A percentile compares a stretch with the other conserved stretches of the same genome.
These are phyloP conservation scores for Perca schrenkii DNA, from an alignment of 2,113 vertebrate genomes.

Conservation along the genomic window DNA sequence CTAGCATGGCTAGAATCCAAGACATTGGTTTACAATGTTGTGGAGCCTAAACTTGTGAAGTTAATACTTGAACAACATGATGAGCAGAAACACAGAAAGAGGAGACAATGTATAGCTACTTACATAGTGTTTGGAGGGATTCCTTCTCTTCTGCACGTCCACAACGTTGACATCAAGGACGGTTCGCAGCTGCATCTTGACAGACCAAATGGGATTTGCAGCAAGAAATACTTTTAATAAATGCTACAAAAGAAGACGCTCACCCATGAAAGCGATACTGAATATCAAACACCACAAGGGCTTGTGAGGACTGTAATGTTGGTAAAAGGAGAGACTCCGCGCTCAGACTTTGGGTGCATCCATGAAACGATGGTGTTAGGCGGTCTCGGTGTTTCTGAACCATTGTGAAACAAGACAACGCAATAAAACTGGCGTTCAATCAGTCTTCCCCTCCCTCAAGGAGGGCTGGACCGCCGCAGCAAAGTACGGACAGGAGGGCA, in stretches of 20 bases:
- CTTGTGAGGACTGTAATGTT: conserved; percentile 16
- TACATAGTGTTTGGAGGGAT: conserved; percentile 96
- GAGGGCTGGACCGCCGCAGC: conserved; percentile 35
- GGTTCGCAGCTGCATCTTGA: conserved; percentile 88
- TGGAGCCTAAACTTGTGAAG: background rate
- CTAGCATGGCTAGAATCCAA: background rate
- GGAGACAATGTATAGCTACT: conserved; percentile 72
- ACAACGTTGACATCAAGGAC: conserved; percentile 91
- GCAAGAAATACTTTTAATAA: conserved; percentile 4
- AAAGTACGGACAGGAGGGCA: conserved; percentile 10
- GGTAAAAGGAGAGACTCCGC: background rate
- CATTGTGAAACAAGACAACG: conserved; percentile 64
- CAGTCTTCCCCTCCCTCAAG: conserved; percentile 56
- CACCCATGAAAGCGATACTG: conserved; percentile 56
- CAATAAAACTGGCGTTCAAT: conserved; percentile 51
- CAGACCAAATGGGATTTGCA: conserved; percentile 15
- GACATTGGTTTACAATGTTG: background rate
- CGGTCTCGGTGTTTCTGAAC: conserved; percentile 44
- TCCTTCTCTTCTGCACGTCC: conserved; percentile 94
- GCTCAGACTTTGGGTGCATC: conserved; percentile 22
- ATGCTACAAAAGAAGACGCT: conserved; percentile 13
- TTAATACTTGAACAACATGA: background rate
- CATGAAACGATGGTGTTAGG: conserved; percentile 37
- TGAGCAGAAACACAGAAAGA: background rate
- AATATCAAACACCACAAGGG: background rate